Percentiles rank a stretch among this genome's conserved stretches.
Conservation (phyloP, 2,888 invertebrate species). For the Junonia oenone region DNA sequence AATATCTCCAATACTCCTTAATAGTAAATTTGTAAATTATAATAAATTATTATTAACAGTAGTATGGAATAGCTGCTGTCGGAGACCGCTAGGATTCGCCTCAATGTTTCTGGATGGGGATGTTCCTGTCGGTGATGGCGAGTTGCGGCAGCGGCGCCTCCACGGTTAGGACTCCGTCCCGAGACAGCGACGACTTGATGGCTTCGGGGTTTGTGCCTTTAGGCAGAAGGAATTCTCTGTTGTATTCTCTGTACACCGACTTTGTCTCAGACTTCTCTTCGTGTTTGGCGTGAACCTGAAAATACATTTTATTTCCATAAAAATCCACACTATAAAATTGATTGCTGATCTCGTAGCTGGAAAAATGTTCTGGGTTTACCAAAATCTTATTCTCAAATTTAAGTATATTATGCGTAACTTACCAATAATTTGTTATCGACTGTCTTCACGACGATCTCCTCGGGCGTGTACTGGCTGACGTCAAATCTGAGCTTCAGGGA, state of each 20-base stretch:
- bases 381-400: too few relatives aligned
- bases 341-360: too few relatives aligned
- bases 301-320: constrained; percentile 28
- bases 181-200: constrained; percentile 96
- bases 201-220: constrained; percentile 97
- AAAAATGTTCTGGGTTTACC: too few relatives aligned
- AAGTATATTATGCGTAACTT: too few relatives aligned
- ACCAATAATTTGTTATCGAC: constrained; percentile 98
- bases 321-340: not conserved
- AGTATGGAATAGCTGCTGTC: constrained; percentile 74
- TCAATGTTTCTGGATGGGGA: constrained; percentile 86
- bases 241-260: constrained; percentile 98
- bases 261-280: constrained; percentile 98
- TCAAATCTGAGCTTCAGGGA: constrained; percentile 97
- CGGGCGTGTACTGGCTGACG: constrained; percentile 97
- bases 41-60: constrained; percentile 77
- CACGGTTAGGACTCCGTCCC: constrained; percentile 97
- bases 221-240: constrained; percentile 97
- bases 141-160: constrained; percentile 96
- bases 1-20: constrained; percentile 63
- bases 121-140: constrained; percentile 88
- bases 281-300: constrained; percentile 97
- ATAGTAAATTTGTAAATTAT: constrained; percentile 67
- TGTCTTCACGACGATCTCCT: constrained; percentile 99
- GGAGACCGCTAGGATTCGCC: constrained; percentile 42